phyloP scores from a whole-genome alignment of 2,888 invertebrate genomes.

The Apotomis betuletana region DNA sequence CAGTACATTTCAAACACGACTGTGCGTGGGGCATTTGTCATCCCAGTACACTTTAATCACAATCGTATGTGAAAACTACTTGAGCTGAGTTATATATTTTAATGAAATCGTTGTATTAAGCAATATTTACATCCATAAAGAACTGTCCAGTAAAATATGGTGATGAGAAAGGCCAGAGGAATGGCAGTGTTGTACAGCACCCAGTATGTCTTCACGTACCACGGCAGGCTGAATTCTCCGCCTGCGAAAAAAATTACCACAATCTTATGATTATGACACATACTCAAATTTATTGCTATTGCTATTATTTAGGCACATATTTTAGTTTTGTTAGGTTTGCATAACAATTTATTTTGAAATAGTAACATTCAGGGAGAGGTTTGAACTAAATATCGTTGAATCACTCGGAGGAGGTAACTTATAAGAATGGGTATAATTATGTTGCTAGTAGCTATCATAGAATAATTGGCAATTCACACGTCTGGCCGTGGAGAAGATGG shows the following conservation, averaged over 20 bases:
- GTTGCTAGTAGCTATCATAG: no score
- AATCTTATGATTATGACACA: neutral
- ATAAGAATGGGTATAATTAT: no score
- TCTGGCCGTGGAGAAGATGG: no score
- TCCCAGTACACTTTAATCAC: no score
- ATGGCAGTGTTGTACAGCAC: slow-evolving; percentile 70
- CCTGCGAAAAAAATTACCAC: slow-evolving; percentile 56
- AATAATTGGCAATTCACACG: no score
- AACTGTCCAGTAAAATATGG: slow-evolving; percentile 77
- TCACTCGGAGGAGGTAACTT: no score
- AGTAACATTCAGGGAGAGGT: neutral
- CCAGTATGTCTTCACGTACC: slow-evolving; percentile 77
- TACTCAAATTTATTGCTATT: neutral
- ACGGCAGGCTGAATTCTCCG: slow-evolving; percentile 67
- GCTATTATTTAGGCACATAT: neutral
- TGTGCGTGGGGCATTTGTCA: no score
- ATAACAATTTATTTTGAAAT: neutral
- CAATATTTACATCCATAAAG: slow-evolving; percentile 65
- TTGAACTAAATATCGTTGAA: no score
- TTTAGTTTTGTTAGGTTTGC: neutral
- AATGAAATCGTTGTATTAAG: no score
- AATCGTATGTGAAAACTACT: no score
- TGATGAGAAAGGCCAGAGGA: slow-evolving; percentile 74
- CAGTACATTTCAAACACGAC: no score
- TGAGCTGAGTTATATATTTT: no score